Evolutionary conservation across 2,113 vertebrate genomes (phyloP), one percentile per base, ranked within the genome.

Genomic region (Pteropus alecto): DNA sequence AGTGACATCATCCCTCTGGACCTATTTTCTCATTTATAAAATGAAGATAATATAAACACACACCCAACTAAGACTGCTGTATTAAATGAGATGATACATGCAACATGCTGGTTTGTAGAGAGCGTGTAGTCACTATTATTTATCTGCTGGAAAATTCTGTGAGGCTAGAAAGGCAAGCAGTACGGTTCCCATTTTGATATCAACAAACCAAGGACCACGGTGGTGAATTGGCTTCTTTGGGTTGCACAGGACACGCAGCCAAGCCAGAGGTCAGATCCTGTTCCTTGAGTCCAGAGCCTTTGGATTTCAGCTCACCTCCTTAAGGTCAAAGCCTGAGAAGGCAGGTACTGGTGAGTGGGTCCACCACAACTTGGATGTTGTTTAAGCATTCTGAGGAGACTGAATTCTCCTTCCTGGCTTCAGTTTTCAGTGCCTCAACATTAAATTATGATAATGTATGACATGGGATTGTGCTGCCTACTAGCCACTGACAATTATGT

Each of bases 381-480:
- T 35, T 68, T 68, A 56, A 24, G 26, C 7, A 3, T 46, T 61
- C 60, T 67, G 70, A 12, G 51, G 21, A 22, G n/a, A 24, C 41
- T 35, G 78, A 71, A 7, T 5, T 41, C 35, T 93, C 43, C 33
- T 84, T 86, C n/a, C 30, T 26, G 89, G 70, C 58, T 74, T 35
- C 56, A 24, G 76, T 30, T 51, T 82, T 48, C 86, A 67, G 91
- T 87, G 56, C 24, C 74, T 89, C 2, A 0, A 70, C 33, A 4
- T 89, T 89, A 79, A 91, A 58, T 89, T 28, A 78, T 70, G 56
- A 56, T 93, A 51, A 95, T 51, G 22, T 8, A n/a, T 33, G 79
- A 60, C 43, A 21, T 2, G 5, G 51, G 13, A 46, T 54, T 54
- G 13, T 7, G 71, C 41, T 12, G 35, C 73, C 13, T 81, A 51